Evolutionary conservation across 2,888 invertebrate species (phyloP).

Genomic region (Papilio demoleus): DNA sequence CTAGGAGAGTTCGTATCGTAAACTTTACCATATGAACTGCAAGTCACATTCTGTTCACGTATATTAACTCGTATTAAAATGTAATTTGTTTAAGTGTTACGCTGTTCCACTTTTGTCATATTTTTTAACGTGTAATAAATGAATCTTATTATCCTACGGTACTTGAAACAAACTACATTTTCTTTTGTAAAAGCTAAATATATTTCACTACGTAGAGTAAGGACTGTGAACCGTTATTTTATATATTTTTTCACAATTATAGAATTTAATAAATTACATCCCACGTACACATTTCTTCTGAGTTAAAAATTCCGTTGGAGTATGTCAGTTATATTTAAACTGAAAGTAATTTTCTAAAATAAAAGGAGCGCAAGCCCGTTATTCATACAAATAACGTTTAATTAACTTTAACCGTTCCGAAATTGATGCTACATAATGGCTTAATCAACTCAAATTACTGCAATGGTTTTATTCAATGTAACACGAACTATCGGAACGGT

Average conservation of each 20-base stretch:
- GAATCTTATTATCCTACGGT: no score
- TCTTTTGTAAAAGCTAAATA: no score
- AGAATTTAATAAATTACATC: neutral
- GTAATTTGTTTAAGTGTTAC: neutral
- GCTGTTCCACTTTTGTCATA: neutral
- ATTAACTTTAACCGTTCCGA: conserved; percentile 11
- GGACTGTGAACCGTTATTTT: neutral
- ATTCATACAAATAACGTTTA: conserved; percentile 16
- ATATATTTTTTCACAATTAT: neutral
- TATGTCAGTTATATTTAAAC: no score
- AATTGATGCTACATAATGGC: conserved; percentile 15
- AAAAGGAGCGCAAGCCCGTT: neutral
- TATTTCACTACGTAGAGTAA: no score
- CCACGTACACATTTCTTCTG: neutral
- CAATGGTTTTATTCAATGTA: conserved; percentile 6
- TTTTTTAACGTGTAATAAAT: no score
- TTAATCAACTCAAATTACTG: conserved; percentile 16
- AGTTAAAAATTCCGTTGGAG: no score
- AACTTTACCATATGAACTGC: conserved; percentile 16
- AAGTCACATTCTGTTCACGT: neutral
- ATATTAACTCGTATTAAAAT: neutral
- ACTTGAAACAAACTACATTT: neutral
- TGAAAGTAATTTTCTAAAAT: neutral
- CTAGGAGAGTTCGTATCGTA: conserved; percentile 7
- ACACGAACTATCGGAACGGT: neutral